Base-by-base conservation (phyloP, 2,113 vertebrate genomes). In the Archocentrus centrarchus region DNA sequence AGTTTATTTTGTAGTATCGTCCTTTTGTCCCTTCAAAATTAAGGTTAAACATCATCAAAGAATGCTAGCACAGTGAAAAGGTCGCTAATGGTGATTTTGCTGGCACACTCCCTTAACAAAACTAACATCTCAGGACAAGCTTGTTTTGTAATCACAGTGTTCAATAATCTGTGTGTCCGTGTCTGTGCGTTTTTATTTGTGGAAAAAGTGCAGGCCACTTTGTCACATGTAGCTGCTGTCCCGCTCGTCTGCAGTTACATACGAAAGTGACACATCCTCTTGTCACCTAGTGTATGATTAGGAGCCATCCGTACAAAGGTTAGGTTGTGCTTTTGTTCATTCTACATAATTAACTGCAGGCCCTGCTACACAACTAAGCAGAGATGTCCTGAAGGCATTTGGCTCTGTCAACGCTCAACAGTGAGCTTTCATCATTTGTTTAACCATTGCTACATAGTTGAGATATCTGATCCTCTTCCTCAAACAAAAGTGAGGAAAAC, bases 381-480 rank as follows among this genome's bases (percentile, higher is more conserved):
- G 14, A 84, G 32, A 80, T 80, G 68, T 75, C 80, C 76, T 62
- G 55, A 11, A 57, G 80, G 73, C 39, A 24, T 59, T 83, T 75
- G 27, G 11, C 27, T 60, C 22, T 35, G 39, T 39, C 50, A 84
- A 73, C 75, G 30, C 32, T 39, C 18, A 75, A 39, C 30, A 53
- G 17, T 22, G 11, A 9, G 6, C 79, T 73, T 24, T 10, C 10
- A 27, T 63, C 37, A 62, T 80, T 76, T 32, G 32, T 62, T 44
- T 82, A 58, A 37, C 22, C 59, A 6, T 75, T n/a, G 53, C 53
- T 84, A 4, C 76, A 41, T 50, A 11, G 59, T 2, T 64, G 24
- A 58, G 50, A 24, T 80, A 10, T n/a, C 11, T 2, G 27, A 7
- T 20, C n/a, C 17, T 59, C 55, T 60, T 61, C 53, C 32, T 75